Conservation (phyloP, 2,113 vertebrate species). For the Ceuthmochares aereus region DNA sequence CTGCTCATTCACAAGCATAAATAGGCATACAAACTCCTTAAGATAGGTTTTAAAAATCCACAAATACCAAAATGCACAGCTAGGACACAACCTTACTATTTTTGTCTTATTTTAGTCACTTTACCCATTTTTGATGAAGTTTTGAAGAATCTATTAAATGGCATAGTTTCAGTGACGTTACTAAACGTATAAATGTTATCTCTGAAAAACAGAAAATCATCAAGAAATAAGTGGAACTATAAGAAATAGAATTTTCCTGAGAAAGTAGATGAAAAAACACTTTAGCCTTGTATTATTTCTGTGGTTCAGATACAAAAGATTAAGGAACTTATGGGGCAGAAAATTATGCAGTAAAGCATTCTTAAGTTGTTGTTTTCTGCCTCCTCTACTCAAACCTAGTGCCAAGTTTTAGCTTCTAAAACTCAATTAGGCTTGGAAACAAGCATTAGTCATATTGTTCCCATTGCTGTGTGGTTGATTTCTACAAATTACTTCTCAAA, state of each 20-base stretch:
- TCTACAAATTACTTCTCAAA: not conserved
- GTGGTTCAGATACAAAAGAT: not conserved
- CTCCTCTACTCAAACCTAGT: not conserved
- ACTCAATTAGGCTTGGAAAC: constrained; percentile 11
- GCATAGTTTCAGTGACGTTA: not conserved
- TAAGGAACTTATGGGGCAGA: not conserved
- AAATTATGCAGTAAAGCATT: constrained; percentile 6
- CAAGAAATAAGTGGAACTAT: not conserved
- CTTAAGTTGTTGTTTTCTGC: not conserved
- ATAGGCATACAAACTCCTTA: not conserved
- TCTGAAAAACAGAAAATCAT: not conserved
- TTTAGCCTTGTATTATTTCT: not conserved
- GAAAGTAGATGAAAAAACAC: not conserved
- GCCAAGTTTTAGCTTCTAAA: not conserved
- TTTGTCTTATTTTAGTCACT: not conserved
- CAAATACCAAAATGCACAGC: not conserved
- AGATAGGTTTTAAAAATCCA: not conserved
- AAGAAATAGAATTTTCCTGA: not conserved
- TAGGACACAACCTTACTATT: not conserved
- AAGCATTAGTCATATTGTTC: not conserved
- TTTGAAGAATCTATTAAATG: not conserved
- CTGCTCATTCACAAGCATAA: not conserved
- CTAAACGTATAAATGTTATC: not conserved
- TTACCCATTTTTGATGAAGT: not conserved
- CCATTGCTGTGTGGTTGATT: not conserved